Percentiles rank a stretch among this genome's conserved stretches.
phyloP scores from a whole-genome alignment of 2,797 vertebrate genomes.

The Synaphobranchus kaupii region DNA sequence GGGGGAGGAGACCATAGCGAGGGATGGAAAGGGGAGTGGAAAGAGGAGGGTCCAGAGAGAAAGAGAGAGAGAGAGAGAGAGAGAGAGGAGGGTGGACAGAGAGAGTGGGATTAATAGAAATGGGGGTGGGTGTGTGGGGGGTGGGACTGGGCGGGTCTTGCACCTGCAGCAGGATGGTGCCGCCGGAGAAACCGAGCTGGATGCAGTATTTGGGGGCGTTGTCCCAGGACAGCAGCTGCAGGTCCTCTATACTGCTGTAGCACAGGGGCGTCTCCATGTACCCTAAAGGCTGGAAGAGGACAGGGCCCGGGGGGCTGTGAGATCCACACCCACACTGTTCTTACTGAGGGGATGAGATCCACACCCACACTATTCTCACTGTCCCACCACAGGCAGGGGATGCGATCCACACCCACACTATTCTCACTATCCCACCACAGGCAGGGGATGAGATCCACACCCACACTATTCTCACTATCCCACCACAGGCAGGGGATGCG shows the following conservation, averaged over 20 bases:
- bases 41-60: background rate
- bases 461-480: no score
- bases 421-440: no score
- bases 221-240: conserved; percentile 98
- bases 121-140: background rate
- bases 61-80: background rate
- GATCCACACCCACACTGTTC: no score
- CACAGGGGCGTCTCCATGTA: conserved; percentile 97
- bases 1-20: no score
- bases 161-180: conserved; percentile 96
- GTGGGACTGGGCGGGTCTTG: background rate
- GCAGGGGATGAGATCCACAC: background rate
- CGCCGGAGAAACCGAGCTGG: conserved; percentile 95
- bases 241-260: conserved; percentile 97
- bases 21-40: no score
- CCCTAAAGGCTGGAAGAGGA: conserved; percentile 84
- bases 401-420: background rate
- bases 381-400: background rate
- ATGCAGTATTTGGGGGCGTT: conserved; percentile 99
- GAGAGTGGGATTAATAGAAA: background rate
- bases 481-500: background rate
- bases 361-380: no score
- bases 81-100: background rate
- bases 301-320: background rate
- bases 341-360: no score